Base-by-base conservation (phyloP, 2,113 vertebrate genomes). In the Megalops atlanticus region DNA sequence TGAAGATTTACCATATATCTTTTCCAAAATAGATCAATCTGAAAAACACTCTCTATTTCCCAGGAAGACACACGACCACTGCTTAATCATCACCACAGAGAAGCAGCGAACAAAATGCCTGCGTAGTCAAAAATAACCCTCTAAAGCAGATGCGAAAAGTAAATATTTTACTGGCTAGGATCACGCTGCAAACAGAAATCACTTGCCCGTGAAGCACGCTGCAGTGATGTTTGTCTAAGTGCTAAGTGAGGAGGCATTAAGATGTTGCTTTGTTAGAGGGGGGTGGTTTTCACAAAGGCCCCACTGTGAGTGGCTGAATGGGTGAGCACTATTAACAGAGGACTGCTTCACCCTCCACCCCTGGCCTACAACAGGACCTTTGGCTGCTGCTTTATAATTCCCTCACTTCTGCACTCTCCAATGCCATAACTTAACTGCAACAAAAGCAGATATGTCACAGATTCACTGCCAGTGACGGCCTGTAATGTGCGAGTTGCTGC, bases 271-370 rank as follows among this genome's bases (percentile, higher is more conserved):
- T 72, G 15, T 72, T 45, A 43, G 15, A 40, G 38, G 64, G 64
- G 40, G 64, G 16, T 52, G 64, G 12, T 27, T 43, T 15, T 40
- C 52, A 78, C 77, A 78, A 78, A 31, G 76, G 77, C 14, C 77
- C 77, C 41, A 33, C 64, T 79, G 64, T 70, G 41, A 70, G 40
- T 39, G 3, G 40, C 40, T 45, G 39, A 12, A 15, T 16, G n/a
- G 24, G 52, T 2, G 27, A 71, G n/a, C 69, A 36, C 64, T 33
- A 27, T 18, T n/a, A 78, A 78, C 54, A 41, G 38, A 43, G 54
- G 58, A 31, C n/a, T 43, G 12, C 54, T 35, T 43, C 43, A 76
- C 45, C 45, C n/a, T n/a, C 16, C 45, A 49, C 45, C 16, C 8
- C 45, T 12, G 45, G 45, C 45, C 45, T 49, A 49, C 45, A 49